Evolutionary conservation across 2,888 invertebrate species (phyloP).

Genomic region (Thumatha senex): DNA sequence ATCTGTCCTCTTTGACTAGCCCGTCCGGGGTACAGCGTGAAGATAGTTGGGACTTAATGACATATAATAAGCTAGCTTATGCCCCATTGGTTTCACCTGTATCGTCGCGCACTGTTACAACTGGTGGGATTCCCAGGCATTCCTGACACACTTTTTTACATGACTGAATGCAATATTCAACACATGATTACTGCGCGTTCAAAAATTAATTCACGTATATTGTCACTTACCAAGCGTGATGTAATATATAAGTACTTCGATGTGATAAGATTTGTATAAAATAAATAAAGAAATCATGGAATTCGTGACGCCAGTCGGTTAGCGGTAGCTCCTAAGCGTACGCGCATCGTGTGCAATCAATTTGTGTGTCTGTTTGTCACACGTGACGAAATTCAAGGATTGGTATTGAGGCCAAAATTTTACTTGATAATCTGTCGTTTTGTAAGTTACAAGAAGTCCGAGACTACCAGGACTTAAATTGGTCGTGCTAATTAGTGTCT

Average conservation of each 20-base stretch:
- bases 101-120: too few species aligned
- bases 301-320: conserved; percentile 42
- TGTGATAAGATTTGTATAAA: conserved; percentile 21
- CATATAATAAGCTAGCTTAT: too few species aligned
- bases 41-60: too few species aligned
- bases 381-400: conserved; percentile 43
- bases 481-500: too few species aligned
- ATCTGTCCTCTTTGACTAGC: too few species aligned
- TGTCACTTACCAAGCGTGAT: conserved; percentile 1
- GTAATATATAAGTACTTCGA: conserved; percentile 11
- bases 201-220: not conserved
- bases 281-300: conserved; percentile 45
- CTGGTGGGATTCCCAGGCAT: too few species aligned
- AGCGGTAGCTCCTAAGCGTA: conserved; percentile 20
- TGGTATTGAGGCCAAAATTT: conserved; percentile 29
- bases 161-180: too few species aligned
- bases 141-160: too few species aligned
- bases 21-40: too few species aligned
- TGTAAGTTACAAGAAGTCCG: not conserved
- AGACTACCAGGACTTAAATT: too few species aligned
- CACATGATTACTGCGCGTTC: too few species aligned
- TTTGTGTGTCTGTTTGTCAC: conserved; percentile 39
- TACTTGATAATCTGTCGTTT: conserved; percentile 1
- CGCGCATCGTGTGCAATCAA: conserved; percentile 41
- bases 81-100: too few species aligned